Percentiles rank a stretch among this genome's conserved stretches.
Evolutionary conservation across 1,140 invertebrate species (phyloP).

Genomic region (Neomicropteryx cornuta): DNA sequence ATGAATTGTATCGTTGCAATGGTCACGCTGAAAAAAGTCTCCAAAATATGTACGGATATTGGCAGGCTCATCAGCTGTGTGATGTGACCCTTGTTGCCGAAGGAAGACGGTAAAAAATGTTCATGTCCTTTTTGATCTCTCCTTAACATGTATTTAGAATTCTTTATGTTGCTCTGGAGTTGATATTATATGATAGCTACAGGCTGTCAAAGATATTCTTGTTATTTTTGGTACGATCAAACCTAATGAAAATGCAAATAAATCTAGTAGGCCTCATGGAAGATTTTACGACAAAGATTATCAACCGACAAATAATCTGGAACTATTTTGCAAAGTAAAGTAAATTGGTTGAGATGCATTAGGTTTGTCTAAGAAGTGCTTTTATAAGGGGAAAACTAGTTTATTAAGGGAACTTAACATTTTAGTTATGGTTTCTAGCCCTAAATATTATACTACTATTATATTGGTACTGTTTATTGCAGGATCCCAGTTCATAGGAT

Average conservation of each 20-base stretch:
- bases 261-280: not conserved
- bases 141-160: not conserved
- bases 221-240: not conserved
- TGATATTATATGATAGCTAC: no score
- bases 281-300: not conserved
- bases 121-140: not conserved
- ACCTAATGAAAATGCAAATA: not conserved
- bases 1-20: conserved; percentile 68
- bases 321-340: no score
- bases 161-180: no score
- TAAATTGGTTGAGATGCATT: no score
- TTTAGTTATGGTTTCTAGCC: not conserved
- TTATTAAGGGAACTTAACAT: not conserved
- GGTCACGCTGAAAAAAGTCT: conserved; percentile 73
- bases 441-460: conserved; percentile 7
- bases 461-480: conserved; percentile 7
- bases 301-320: not conserved
- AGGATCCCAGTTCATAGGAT: conserved; percentile 54
- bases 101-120: conserved; percentile 43
- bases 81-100: conserved; percentile 70
- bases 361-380: no score
- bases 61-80: conserved; percentile 65
- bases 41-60: conserved; percentile 69
- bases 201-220: no score
- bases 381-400: not conserved